phyloP scores from a whole-genome alignment of 2,797 vertebrate species.

The Jordanella pulchra region DNA sequence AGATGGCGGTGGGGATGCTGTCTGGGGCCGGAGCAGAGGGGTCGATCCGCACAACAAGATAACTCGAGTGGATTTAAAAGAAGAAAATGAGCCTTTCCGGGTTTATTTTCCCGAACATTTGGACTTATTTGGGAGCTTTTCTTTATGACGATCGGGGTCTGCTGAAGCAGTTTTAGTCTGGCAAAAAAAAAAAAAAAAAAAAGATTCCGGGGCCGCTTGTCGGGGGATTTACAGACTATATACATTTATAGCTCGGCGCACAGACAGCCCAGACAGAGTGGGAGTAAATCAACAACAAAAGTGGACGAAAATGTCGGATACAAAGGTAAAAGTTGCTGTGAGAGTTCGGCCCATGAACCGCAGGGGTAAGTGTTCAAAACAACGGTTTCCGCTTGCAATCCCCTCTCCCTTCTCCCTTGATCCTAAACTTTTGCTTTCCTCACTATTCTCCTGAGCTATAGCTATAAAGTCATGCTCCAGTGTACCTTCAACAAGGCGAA shows the following conservation, averaged over 20 bases:
- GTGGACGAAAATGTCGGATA: slow-evolving; percentile 92
- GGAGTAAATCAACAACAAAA: slow-evolving; percentile 54
- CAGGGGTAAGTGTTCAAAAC: slow-evolving; percentile 84
- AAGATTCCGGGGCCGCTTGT: slow-evolving; percentile 48
- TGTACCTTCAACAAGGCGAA: slow-evolving; percentile 18
- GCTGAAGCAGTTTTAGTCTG: slow-evolving; percentile 24
- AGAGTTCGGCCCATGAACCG: slow-evolving; percentile 97
- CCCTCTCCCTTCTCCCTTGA: slow-evolving; percentile 38
- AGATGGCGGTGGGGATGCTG: slow-evolving; percentile 88
- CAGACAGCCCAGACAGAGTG: slow-evolving; percentile 51
- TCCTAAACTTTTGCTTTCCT: slow-evolving; percentile 49
- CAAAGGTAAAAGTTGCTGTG: slow-evolving; percentile 98
- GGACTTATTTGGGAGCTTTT: slow-evolving; percentile 46
- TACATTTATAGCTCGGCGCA: slow-evolving; percentile 56
- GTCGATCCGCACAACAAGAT: slow-evolving; percentile 60
- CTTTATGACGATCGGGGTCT: slow-evolving; percentile 28
- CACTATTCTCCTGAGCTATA: slow-evolving; percentile 49
- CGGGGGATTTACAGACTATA: slow-evolving; percentile 45
- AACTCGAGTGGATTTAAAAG: slow-evolving; percentile 58
- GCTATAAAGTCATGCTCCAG: slow-evolving; percentile 38
- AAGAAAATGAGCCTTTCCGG: slow-evolving; percentile 46
- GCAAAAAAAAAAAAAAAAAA: slow-evolving; percentile 6
- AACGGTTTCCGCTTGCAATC: slow-evolving; percentile 9
- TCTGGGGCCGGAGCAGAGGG: slow-evolving; percentile 63
- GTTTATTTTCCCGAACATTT: slow-evolving; percentile 32